Evolutionary conservation across 2,888 invertebrate genomes (phyloP), one percentile per base, ranked within the genome.

Genomic region (Drosophila borealis): DNA sequence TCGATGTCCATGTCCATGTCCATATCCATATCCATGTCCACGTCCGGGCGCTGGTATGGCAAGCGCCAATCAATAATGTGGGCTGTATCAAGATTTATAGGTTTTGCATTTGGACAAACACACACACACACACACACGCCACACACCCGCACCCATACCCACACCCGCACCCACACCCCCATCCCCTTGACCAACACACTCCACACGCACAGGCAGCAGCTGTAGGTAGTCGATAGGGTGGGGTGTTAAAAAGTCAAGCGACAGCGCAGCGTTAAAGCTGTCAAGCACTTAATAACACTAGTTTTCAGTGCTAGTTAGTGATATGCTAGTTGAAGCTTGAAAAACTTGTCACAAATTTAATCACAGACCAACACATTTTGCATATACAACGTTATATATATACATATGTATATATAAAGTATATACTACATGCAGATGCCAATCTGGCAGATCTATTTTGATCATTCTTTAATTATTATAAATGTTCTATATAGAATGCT

Each of bases 11-110:
- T 13, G 39, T 64, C 64, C 56, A 68, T 56, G 67, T 60, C 56
- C 48, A 54, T 29, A 17, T 53, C 36, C 59, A 63, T 53, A 55
- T 63, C 44, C 49, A 25, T 65, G 64, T 61, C 61, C 55, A 39
- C 41, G 39, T 55, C 79, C 78, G 60, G 71, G 62, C 56, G 39
- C 71, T 68, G 61, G 65, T 71, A 62, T 63, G 74, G 55, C 68
- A 50, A 85, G 74, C 85, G 81, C 81, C 89, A 91, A 92, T 92
- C 92, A 92, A 92, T 92, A 92, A 91, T 91, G 89, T 90, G 91
- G 66, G 76, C 89, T 89, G 89, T 89, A 92, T 90, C 89, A 92
- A 92, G 92, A 92, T 91, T 92, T 92, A 92, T 92, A 86, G 86
- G 85, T 84, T 82, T 82, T 82, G 72, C 83, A 78, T 83, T 82